A percentile compares a stretch with the other conserved stretches of the same genome.
These are phyloP conservation scores for Melieria crassipennis DNA, from an alignment of 2,888 invertebrate genomes.

Conservation along the genomic window DNA sequence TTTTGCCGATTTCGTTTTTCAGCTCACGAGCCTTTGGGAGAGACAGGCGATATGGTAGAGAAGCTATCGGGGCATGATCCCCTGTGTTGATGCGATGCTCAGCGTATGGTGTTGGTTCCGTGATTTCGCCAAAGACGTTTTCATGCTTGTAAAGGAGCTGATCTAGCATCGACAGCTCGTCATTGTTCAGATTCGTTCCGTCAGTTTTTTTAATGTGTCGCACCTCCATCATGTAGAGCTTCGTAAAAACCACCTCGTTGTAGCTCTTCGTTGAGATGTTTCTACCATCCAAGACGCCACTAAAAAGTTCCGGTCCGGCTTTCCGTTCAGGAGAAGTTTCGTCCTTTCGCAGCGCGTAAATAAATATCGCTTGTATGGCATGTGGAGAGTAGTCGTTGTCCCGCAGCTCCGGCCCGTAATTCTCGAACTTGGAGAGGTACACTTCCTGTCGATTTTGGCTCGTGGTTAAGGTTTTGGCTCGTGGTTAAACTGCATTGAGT, in stretches of 20 bases:
- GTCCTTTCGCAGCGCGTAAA: conserved; percentile 21
- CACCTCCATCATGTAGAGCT: conserved; percentile 23
- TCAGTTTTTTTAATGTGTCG: conserved; percentile 21
- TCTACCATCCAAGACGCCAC: conserved; percentile 10
- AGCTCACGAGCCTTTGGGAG: too few species aligned
- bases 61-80: too few species aligned
- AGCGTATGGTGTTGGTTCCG: conserved; percentile 26
- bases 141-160: conserved; percentile 1
- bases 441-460: too few species aligned
- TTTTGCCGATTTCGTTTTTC: too few species aligned
- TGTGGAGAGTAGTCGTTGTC: conserved; percentile 6
- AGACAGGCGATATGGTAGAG: too few species aligned
- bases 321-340: conserved; percentile 24
- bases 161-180: background rate
- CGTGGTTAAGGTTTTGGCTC: background rate
- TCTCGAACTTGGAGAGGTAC: too few species aligned
- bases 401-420: too few species aligned
- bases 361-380: conserved; percentile 8
- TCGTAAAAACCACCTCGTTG: conserved; percentile 19
- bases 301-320: conserved; percentile 6
- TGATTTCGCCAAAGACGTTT: conserved; percentile 7
- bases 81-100: too few species aligned
- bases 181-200: background rate
- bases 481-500: conserved; percentile 23
- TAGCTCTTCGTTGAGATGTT: background rate